Evolutionary conservation across 2,888 invertebrate species (phyloP).

Genomic region (Chalcis sispes): DNA sequence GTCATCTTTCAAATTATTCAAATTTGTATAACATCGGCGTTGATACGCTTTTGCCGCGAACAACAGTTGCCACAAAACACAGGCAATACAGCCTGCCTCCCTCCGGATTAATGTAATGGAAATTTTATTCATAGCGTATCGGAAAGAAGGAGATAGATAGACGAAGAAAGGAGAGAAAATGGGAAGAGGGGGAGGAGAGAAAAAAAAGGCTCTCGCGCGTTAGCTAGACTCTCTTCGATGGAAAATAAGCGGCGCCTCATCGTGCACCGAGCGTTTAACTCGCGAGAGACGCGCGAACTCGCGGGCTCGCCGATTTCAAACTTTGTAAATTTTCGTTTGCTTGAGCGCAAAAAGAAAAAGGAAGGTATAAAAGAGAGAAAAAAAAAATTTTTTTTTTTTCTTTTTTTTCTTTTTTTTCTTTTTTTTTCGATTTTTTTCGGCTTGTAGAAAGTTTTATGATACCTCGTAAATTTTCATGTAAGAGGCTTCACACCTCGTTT

Average conservation of each 20-base stretch:
- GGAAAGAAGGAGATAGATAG: constrained; percentile 24
- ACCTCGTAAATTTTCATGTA: too few relatives aligned
- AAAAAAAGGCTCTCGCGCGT: neutral
- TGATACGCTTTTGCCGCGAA: constrained; percentile 23
- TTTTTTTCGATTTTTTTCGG: too few relatives aligned
- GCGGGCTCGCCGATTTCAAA: neutral
- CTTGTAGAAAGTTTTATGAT: constrained; percentile 17
- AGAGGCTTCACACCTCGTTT: too few relatives aligned
- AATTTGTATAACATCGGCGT: constrained; percentile 40
- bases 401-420: too few relatives aligned
- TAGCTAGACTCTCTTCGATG: too few relatives aligned
- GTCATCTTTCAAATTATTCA: constrained; percentile 51
- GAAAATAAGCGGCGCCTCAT: too few relatives aligned
- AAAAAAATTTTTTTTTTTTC: too few relatives aligned
- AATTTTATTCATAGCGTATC: constrained; percentile 55
- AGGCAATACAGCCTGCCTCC: constrained; percentile 9
- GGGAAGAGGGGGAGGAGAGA: neutral
- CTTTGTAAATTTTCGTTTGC: constrained; percentile 41
- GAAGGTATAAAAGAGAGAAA: too few relatives aligned
- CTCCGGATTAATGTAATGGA: constrained; percentile 53
- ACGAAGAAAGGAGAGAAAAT: neutral
- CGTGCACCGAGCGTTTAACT: neutral
- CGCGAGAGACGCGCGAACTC: neutral
- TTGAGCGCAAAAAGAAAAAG: constrained; percentile 9
- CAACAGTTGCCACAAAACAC: constrained; percentile 40